Conservation (phyloP, 1,140 invertebrate species). For the Scaptomyza graminum region DNA sequence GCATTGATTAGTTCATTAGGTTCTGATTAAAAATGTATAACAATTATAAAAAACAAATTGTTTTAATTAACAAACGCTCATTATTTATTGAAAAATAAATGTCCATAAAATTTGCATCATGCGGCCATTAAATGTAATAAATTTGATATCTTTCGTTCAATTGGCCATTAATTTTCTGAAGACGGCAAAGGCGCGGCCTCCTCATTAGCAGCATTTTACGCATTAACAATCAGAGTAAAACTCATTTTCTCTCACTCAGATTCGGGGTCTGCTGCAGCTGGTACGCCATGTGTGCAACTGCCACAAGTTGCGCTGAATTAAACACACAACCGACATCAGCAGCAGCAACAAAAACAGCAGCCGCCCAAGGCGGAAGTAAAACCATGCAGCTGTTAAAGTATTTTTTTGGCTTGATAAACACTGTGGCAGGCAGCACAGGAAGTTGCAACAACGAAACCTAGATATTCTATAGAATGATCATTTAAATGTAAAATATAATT, state of each 20-base stretch:
- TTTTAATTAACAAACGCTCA: conserved; percentile 61
- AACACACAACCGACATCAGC: conserved; percentile 38
- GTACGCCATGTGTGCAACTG: conserved; percentile 9
- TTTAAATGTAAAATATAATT: not conserved
- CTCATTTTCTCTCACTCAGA: not conserved
- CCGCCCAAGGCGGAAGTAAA: conserved; percentile 50
- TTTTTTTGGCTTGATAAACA: conserved; percentile 26
- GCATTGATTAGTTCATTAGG: conserved; percentile 76
- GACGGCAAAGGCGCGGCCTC: conserved; percentile 37
- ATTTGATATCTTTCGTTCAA: conserved; percentile 1
- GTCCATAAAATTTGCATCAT: conserved; percentile 32
- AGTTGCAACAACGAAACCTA: not conserved
- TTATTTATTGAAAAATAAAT: conserved; percentile 56
- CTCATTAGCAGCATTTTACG: conserved; percentile 40
- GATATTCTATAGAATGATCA: not conserved
- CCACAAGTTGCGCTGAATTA: conserved; percentile 52
- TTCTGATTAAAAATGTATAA: conserved; percentile 69
- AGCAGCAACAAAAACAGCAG: conserved; percentile 11
- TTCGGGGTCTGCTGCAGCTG: conserved; percentile 23
- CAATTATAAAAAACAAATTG: conserved; percentile 59
- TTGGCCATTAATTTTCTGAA: conserved; percentile 34
- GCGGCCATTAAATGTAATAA: conserved; percentile 23
- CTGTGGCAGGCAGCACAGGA: not conserved
- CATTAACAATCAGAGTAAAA: not conserved
- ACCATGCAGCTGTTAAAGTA: conserved; percentile 37